Percentiles rank a stretch among this genome's conserved stretches.
phyloP scores from a whole-genome alignment of 2,113 vertebrate genomes.

The Orientallactaga bullata region DNA sequence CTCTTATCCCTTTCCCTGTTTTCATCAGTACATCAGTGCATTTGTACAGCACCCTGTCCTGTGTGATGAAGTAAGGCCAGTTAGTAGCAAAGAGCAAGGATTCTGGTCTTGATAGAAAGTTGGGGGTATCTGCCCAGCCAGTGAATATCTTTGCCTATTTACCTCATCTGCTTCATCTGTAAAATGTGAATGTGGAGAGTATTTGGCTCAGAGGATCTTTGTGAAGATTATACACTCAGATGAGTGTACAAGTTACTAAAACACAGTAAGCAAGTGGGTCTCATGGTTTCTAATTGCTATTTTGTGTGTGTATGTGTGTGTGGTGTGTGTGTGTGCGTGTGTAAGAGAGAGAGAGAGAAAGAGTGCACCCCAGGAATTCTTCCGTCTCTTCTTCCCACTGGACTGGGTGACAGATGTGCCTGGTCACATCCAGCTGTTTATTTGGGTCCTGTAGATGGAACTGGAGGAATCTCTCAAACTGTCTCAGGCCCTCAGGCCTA shows the following conservation, averaged over 20 bases:
- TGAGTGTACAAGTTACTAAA: too few species aligned
- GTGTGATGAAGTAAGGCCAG: not conserved
- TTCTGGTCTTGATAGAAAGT: not conserved
- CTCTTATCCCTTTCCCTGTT: not conserved
- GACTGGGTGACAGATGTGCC: too few species aligned
- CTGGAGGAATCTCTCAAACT: too few species aligned
- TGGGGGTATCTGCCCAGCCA: not conserved
- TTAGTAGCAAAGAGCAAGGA: not conserved
- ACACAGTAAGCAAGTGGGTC: not conserved
- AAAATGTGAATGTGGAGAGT: not conserved
- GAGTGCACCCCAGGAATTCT: too few species aligned
- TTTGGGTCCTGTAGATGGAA: too few species aligned
- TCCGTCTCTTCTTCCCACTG: too few species aligned
- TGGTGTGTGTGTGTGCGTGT: too few species aligned
- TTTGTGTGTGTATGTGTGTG: too few species aligned
- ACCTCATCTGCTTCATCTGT: not conserved
- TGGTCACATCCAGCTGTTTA: too few species aligned
- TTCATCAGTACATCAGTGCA: not conserved
- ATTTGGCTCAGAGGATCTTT: not conserved
- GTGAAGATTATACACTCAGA: not conserved
- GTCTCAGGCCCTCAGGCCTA: too few species aligned
- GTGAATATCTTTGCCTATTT: not conserved
- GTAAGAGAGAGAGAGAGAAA: too few species aligned
- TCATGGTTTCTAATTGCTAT: not conserved
- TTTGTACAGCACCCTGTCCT: rapidly evolving